Conservation (phyloP, 2,113 vertebrate species). For the Syrrhaptes paradoxus region DNA sequence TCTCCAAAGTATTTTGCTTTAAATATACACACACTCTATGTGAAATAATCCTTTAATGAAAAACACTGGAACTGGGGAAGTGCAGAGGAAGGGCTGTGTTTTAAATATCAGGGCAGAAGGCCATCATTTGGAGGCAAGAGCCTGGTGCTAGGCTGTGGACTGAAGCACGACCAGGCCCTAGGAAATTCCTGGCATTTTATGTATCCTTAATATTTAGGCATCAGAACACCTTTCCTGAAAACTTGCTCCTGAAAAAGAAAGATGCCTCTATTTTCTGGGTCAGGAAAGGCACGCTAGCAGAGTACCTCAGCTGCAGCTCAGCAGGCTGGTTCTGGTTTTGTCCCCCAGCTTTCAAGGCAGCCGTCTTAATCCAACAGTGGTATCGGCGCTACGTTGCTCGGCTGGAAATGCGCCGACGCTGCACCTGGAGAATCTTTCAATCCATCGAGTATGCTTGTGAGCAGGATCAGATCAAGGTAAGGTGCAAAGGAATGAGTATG, state of each 20-base stretch:
- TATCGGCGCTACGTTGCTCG: constrained; percentile 86
- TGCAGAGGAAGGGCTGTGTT: neutral
- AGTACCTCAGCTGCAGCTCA: neutral
- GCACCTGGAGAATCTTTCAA: constrained; percentile 94
- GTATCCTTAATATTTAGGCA: neutral
- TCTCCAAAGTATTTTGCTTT: neutral
- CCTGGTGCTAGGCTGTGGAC: neutral
- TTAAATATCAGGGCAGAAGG: neutral
- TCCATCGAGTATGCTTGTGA: constrained; percentile 92
- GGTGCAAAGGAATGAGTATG: neutral
- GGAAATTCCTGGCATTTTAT: neutral
- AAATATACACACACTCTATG: neutral
- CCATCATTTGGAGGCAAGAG: neutral
- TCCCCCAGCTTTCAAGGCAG: constrained; percentile 85
- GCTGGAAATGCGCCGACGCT: constrained; percentile 89
- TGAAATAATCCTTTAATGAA: neutral
- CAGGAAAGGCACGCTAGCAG: neutral
- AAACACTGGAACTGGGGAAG: neutral
- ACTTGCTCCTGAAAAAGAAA: neutral
- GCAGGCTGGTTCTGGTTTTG: neutral
- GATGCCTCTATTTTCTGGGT: neutral
- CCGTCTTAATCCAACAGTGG: constrained; percentile 91
- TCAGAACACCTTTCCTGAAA: neutral
- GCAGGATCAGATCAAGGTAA: constrained; percentile 92
- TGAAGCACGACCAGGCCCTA: neutral